Base-by-base conservation (phyloP, 1,140 invertebrate genomes). In the Danaus melanippus region DNA sequence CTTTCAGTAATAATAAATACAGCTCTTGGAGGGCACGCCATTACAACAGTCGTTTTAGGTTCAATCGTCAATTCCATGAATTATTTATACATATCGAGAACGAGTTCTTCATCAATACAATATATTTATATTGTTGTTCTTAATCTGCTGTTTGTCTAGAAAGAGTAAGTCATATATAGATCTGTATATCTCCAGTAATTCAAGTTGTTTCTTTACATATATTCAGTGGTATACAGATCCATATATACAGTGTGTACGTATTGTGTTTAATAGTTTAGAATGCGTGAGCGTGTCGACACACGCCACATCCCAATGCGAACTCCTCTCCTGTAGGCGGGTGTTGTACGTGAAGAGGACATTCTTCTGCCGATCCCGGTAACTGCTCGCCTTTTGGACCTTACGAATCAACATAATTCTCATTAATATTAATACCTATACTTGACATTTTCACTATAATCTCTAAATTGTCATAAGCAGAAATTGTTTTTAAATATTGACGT, bases 291-390 rank as follows among this genome's bases (percentile, higher is more conserved):
- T 99, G 98, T 46, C 98, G 91, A 79, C 98, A 99, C 50, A 99
- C 95, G 12, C 98, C 98, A 89, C 98, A 99, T 58, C 98, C 98
- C 9, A 99, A 90, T 50, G 98, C 97, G 87, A 98, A 99, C 87
- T 99, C 98, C 87, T 99, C 97, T 40, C 98, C 98, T 0, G 98
- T 99, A 8, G 96, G 92, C 47, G 97, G 97, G 90, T 99, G 98
- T 76, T 95, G 93, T 2, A 99, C 93, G 84, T 98, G 95, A 8
- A 99, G 89, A 0, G 98, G 98, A 84, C 98, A 99, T 69, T 97
- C 95, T 12, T 98, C 96, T 2, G 73, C 32, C 0, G 77, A 71
- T 11, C 96, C 96, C 64, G 98, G 93, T 51, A 98, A 74, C 83
- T 98, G 95, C 70, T 93, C 95, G 7, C 94, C 95, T 88, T 96